Base-by-base conservation (phyloP, 2,888 invertebrate genomes). In the Amphipoea lucens region DNA sequence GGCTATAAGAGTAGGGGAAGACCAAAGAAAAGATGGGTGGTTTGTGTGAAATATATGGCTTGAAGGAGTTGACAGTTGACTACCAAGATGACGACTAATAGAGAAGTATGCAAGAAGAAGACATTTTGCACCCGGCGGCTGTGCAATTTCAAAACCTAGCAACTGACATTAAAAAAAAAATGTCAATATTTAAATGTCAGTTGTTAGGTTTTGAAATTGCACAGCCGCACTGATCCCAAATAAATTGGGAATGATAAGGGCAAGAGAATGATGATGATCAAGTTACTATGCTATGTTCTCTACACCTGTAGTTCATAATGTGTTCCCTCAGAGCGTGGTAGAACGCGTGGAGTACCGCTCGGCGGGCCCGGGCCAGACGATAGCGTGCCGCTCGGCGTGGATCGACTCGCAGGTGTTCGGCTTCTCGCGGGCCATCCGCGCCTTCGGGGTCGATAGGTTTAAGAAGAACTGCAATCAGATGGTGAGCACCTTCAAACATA, bases 341-440 rank as follows among this genome's bases (percentile, higher is more conserved):
- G 99, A 99, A 94, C 98, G 98, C 90, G 99, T 99, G 77, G 98
- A 98, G 82, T 99, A 99, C 93, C 97, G 96, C 82, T 97, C 98
- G 72, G 97, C 97, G 74, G 98, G 98, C 36, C 98, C 98, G 66
- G 97, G 97, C 6, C 98, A 98, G 96, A 99, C 99, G 4, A 95
- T 98, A 57, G 99, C 98, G 42, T 96, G 97, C 51, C 97, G 99
- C 78, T 98, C 98, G 2, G 99, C 99, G 0, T 99, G 99, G 98
- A 98, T 99, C 82, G 98, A 98, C 92, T 99, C 99, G 2, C 98
- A 98, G 91, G 98, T 99, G 72, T 98, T 98, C 94, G 99, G 99
- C 54, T 98, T 99, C 93, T 98, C 98, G 60, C 96, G 98, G 78
- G 98, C 99, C 11, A 98, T 99, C 88, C 98, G 99, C 86, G 98